phyloP scores from a whole-genome alignment of 2,888 invertebrate genomes.

The Thysanoteuthis rhombus region DNA sequence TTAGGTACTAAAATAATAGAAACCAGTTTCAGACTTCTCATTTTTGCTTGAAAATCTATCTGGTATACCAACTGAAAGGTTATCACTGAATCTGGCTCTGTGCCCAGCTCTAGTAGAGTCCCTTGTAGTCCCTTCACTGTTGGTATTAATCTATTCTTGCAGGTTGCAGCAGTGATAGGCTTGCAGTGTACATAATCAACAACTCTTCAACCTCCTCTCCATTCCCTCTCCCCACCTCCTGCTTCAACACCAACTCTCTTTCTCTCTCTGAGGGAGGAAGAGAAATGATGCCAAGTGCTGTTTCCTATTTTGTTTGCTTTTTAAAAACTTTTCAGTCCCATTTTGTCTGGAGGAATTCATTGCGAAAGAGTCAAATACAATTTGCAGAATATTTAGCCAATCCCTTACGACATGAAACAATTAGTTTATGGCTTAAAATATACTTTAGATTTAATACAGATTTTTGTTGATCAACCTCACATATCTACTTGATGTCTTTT shows the following conservation, averaged over 20 bases:
- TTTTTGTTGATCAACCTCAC: background rate
- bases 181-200: background rate
- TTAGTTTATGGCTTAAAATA: background rate
- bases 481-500: too few relatives aligned
- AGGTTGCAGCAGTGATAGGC: background rate
- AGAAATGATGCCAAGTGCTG: background rate
- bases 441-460: background rate
- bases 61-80: background rate
- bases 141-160: background rate
- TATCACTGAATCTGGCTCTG: background rate
- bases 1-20: background rate
- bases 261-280: background rate
- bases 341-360: background rate
- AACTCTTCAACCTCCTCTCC: background rate
- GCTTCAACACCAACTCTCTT: background rate
- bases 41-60: background rate
- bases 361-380: background rate
- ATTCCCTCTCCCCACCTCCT: background rate
- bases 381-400: background rate
- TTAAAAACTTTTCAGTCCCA: too few relatives aligned
- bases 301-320: background rate
- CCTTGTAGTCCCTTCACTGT: background rate
- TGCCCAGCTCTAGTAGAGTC: background rate
- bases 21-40: background rate
- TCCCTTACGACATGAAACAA: background rate